These are phyloP conservation scores for Dipodomys merriami DNA, from an alignment of 2,113 vertebrate species.

Conservation along the genomic window DNA sequence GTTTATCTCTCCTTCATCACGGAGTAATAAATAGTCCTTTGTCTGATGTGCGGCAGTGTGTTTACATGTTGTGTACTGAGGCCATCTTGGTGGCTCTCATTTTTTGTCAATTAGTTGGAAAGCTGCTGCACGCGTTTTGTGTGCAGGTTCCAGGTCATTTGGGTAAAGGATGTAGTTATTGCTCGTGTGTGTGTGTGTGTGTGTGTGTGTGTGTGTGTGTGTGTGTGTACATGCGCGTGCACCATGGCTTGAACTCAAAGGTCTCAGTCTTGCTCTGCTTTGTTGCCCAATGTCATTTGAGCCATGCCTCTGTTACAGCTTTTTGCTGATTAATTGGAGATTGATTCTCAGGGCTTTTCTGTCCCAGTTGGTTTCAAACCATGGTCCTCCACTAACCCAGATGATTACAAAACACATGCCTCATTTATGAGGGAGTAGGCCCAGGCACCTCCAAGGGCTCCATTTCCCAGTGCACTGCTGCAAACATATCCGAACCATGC, in stretches of 20 bases:
- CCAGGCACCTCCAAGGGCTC: too few species aligned
- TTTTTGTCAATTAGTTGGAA: neutral
- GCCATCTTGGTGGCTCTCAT: neutral
- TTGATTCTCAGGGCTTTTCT: too few species aligned
- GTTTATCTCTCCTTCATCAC: neutral
- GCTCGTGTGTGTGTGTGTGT: too few species aligned
- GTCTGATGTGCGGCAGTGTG: neutral
- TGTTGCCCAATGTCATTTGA: too few species aligned
- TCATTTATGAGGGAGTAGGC: neutral
- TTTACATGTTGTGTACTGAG: neutral
- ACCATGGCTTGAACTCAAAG: too few species aligned
- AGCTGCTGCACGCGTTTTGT: neutral
- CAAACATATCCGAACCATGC: neutral
- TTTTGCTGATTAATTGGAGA: too few species aligned
- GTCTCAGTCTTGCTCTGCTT: too few species aligned
- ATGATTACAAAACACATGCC: neutral
- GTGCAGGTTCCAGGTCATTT: neutral
- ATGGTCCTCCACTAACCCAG: too few species aligned
- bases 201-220: too few species aligned
- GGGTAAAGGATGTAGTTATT: neutral
- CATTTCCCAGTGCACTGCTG: accelerated
- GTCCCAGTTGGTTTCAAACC: too few species aligned
- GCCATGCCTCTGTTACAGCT: too few species aligned
- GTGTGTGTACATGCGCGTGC: too few species aligned
- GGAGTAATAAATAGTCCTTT: neutral